Base-by-base conservation (phyloP, 2,113 vertebrate species). In the Toxotes jaculatrix region DNA sequence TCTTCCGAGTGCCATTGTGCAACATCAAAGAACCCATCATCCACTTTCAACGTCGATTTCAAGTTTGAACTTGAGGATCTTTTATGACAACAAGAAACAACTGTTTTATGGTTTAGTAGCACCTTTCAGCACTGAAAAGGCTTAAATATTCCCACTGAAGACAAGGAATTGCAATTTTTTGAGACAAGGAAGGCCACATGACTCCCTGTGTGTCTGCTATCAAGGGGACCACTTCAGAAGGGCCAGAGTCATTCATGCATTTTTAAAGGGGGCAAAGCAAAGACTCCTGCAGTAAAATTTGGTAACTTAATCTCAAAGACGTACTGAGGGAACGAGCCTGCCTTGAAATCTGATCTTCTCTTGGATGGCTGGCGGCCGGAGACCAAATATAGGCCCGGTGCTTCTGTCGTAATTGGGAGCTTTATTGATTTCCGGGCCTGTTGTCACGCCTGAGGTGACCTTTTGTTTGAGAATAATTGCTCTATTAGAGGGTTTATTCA, bases 381-480 rank as follows among this genome's bases (percentile, higher is more conserved):
- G 82, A 80, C 86, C 91, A 83, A 82, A 92, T 78, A 85, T 80
- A 85, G 88, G 83, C 66, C 68, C 70, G 1, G 47, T 53, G 82
- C 87, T 87, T 21, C 2, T 68, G 62, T 87, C 73, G 74, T 95
- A 93, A 94, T 94, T 93, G 92, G 88, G 83, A 79, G 88, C 76
- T 77, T 92, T 93, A 95, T 95, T 95, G 94, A 94, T 95, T 95
- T 92, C 90, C 77, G 69, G 88, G 83, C 87, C 90, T 87, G 91
- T 94, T 88, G 89, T 93, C 91, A 93, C 75, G 89, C 91, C 87
- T 83, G 93, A 91, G 93, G 92, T 94, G 92, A 95, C 94, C 92
- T 95, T 95, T 95, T 94, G 92, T 94, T 92, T 93, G 90, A 94
- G 90, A 95, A 93, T 94, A 94, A 95, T 95, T 94, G 93, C 94